phyloP scores from a whole-genome alignment of 2,797 vertebrate genomes.

The Leucoraja ocellata region DNA sequence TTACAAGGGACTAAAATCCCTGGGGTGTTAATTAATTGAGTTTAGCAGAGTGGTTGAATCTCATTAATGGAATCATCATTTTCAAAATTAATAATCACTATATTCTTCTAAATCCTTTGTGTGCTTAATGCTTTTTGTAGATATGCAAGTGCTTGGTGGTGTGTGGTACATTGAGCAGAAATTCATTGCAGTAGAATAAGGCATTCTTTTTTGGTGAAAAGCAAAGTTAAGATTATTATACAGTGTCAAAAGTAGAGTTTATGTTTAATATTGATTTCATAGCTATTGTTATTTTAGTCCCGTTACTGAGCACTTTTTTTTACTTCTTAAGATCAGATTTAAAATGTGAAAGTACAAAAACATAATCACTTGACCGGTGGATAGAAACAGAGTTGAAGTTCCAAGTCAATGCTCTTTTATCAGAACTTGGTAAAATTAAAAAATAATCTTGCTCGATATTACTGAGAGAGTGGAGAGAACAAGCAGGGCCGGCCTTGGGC shows the following conservation, averaged over 20 bases:
- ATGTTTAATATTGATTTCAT: not conserved
- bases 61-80: not conserved
- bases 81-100: not conserved
- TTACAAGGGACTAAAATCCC: constrained; percentile 18
- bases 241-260: not conserved
- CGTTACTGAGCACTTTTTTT: not conserved
- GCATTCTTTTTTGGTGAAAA: too few species aligned
- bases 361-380: not conserved
- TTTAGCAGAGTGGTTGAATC: constrained; percentile 1
- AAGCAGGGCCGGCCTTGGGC: too few species aligned
- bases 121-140: not conserved
- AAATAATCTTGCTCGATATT: too few species aligned
- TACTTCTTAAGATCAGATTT: not conserved
- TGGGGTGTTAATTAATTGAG: constrained; percentile 28
- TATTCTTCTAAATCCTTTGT: not conserved
- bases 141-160: not conserved
- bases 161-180: not conserved
- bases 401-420: too few species aligned
- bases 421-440: too few species aligned
- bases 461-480: too few species aligned
- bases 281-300: not conserved
- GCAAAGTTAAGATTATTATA: not conserved
- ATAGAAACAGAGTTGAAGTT: not conserved
- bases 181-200: too few species aligned
- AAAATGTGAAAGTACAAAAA: not conserved